Conservation (phyloP, 2,888 invertebrate genomes). For the Stegana nigrithorax region DNA sequence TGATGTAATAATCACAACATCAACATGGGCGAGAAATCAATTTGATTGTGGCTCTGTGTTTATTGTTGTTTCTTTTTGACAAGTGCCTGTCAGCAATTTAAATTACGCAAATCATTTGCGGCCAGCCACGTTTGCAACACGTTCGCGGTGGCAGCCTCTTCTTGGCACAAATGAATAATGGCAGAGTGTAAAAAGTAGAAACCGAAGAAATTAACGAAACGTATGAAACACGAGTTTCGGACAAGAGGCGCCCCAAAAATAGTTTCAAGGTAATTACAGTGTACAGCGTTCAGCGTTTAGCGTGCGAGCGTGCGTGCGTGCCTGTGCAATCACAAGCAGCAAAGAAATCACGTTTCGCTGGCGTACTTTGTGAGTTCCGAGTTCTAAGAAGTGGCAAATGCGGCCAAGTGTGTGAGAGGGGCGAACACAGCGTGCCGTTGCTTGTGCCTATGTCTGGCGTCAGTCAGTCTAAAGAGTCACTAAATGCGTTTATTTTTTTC, state of each 20-base stretch:
- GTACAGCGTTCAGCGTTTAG: neutral
- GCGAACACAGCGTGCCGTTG: too few species aligned
- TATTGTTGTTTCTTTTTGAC: conserved; percentile 44
- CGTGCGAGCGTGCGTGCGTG: neutral
- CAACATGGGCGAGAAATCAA: too few species aligned
- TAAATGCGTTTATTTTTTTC: neutral
- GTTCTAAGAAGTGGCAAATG: too few species aligned
- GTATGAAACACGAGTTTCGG: neutral
- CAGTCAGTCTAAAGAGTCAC: neutral
- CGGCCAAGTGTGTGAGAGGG: too few species aligned
- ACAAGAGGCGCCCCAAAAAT: neutral
- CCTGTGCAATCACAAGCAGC: too few species aligned
- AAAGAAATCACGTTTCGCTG: too few species aligned
- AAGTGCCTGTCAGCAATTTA: conserved; percentile 39
- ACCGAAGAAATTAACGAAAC: neutral
- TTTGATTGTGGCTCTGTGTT: too few species aligned
- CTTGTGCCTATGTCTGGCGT: neutral
- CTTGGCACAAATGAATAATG: neutral
- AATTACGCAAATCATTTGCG: conserved; percentile 30
- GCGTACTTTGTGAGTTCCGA: too few species aligned
- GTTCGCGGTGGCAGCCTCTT: neutral
- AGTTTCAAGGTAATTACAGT: conserved; percentile 21
- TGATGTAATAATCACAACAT: neutral
- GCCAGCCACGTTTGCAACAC: conserved; percentile 22
- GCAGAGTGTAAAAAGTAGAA: neutral